Evolutionary conservation across 2,888 invertebrate genomes (phyloP), one percentile per base, ranked within the genome.

Genomic region (Esperia sulphurella): DNA sequence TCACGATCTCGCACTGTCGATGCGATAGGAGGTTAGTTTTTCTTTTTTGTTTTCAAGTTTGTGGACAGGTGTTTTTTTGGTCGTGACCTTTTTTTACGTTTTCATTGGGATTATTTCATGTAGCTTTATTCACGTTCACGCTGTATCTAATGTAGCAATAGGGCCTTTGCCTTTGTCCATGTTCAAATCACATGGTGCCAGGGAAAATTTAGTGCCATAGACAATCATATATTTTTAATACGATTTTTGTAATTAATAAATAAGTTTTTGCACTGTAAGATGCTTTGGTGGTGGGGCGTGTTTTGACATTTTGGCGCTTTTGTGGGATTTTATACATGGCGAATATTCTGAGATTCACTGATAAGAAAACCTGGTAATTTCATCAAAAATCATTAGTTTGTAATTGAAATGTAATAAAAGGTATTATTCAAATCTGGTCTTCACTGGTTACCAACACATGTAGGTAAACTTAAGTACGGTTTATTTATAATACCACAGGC

Each of bases 11-110:
- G 70, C 94, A 94, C 75, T 95, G 95, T 82, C 90, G 91, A 58
- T 95, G 95, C 77, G 95, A 95, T 82, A 91, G 92, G 85, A 94
- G 94, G 95, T 95, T 90, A 80, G 90, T 81, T 72, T 58, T 57
- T 60, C 64, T 69, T 73, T 63, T 66, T 55, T 65, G 63, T 69
- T 63, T 66, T 47, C 44, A 48, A 48, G 46, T 44, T 52, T 52
- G 41, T 21, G 35, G 45, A 39, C 45, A 33, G 47, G 43, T 13
- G 28, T 12, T 42, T 14, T 44, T 39, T 39, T 42, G 41, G 30
- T 21, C 28, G 41, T 49, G 43, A 49, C 31, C 33, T 38, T 47
- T 50, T 43, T 14, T 41, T 33, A 28, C 8, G 37, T 45, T 41
- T 41, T 14, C 30, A 30, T 35, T n/a, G 35, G 35, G 10, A 31